These are phyloP conservation scores for Amphilophus citrinellus DNA, from an alignment of 2,113 vertebrate genomes.

Conservation along the genomic window DNA sequence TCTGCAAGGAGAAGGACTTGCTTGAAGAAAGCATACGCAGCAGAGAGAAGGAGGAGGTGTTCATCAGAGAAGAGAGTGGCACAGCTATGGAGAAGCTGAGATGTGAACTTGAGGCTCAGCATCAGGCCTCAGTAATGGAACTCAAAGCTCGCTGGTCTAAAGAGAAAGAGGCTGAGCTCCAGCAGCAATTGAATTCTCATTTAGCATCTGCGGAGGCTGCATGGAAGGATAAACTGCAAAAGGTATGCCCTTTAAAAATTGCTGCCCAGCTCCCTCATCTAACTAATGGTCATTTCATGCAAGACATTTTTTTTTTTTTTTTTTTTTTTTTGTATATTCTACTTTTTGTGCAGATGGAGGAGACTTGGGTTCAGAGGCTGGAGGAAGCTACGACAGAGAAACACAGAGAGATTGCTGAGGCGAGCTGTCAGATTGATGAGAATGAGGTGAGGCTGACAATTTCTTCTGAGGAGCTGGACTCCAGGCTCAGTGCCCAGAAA, in stretches of 20 bases:
- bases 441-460: background rate
- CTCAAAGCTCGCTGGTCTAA: slow-evolving; percentile 83
- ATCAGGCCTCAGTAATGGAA: slow-evolving; percentile 68
- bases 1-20: slow-evolving; percentile 91
- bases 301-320: background rate
- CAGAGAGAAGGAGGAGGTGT: slow-evolving; percentile 76
- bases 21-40: slow-evolving; percentile 81
- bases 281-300: background rate
- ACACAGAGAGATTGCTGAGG: slow-evolving; percentile 67
- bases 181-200: slow-evolving; percentile 76
- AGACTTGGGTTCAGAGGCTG: slow-evolving; percentile 82
- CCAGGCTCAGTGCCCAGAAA: slow-evolving; percentile 72
- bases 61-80: slow-evolving; percentile 77
- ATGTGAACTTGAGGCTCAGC: slow-evolving; percentile 83
- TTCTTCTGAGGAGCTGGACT: slow-evolving; percentile 68
- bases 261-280: background rate
- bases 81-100: slow-evolving; percentile 77
- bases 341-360: slow-evolving; percentile 78
- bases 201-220: slow-evolving; percentile 72
- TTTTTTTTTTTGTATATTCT: too few relatives aligned
- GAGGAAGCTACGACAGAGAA: slow-evolving; percentile 72
- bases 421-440: slow-evolving; percentile 82
- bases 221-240: slow-evolving; percentile 82
- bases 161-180: slow-evolving; percentile 80
- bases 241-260: slow-evolving; percentile 68